Conservation (phyloP, 2,797 vertebrate species). For the Chaetodon trifasciatus region DNA sequence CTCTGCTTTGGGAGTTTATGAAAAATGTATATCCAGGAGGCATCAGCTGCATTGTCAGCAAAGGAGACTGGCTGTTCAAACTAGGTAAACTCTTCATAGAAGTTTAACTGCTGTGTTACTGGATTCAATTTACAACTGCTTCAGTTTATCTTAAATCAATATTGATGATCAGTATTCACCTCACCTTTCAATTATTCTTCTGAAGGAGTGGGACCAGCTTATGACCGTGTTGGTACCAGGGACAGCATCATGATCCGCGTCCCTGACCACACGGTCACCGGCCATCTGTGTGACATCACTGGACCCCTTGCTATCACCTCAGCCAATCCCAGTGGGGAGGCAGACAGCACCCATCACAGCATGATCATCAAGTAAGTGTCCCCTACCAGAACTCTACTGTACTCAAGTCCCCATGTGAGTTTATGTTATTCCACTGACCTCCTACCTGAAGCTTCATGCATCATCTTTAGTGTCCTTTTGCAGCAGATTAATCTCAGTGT, state of each 20-base stretch:
- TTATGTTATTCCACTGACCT: neutral
- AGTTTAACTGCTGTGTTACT: neutral
- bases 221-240: constrained; percentile 89
- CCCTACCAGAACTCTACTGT: neutral
- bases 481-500: neutral
- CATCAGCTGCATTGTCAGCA: constrained; percentile 92
- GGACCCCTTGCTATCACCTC: constrained; percentile 93
- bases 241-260: constrained; percentile 96
- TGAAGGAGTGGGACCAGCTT: constrained; percentile 90
- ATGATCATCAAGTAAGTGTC: constrained; percentile 90
- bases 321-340: constrained; percentile 92
- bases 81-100: constrained; percentile 82
- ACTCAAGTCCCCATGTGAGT: neutral
- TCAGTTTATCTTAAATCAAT: neutral
- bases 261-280: constrained; percentile 90
- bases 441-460: neutral
- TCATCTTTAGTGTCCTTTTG: neutral
- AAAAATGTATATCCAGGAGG: constrained; percentile 92
- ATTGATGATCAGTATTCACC: neutral
- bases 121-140: neutral
- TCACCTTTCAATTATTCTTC: neutral
- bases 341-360: constrained; percentile 92
- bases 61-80: constrained; percentile 91
- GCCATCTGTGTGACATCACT: constrained; percentile 90
- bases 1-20: constrained; percentile 94